Evolutionary conservation across 2,113 vertebrate species (phyloP), one percentile per base, ranked within the genome.

Genomic region (Chaetodon trifascialis): DNA sequence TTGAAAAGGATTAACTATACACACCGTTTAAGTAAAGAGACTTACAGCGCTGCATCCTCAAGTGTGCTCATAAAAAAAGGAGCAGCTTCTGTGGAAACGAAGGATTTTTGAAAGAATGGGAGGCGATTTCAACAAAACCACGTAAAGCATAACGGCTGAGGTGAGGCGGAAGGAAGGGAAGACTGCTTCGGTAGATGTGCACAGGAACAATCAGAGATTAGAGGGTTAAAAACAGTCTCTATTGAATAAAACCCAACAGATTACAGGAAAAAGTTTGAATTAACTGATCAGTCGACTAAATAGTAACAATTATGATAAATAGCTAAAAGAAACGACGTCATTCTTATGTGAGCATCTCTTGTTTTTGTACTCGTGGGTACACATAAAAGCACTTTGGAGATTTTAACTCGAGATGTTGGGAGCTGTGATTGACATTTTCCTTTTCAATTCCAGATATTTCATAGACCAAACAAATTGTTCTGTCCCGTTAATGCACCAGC

Each of bases 11-110:
- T 82, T 40, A 55, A 58, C 54, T 56, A 47, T 23, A 52, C 5
- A 30, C 25, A 58, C 46, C 8, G n/a, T 55, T 62, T 60, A 72
- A 79, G 59, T 38, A 51, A 78, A 58, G 73, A 23, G 16, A 51
- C 49, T 66, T 30, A 7, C 42, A 64, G 44, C 40, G 11, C 56
- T 55, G 76, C 62, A 73, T 54, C 9, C 73, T 85, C 19, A 58
- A 69, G 58, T 55, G 25, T 54, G 42, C 44, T 73, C 52, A 46
- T 60, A 55, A 74, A 64, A 54, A 42, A 54, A 42, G 65, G 15
- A 63, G 21, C 19, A 16, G 34, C 25, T 59, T 52, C 54, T 77
- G 47, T 21, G 11, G 19, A 83, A 73, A 49, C 30, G 23, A 74
- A 44, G 44, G n/a, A 2, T 34, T 58, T 60, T 60, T 77, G 15